Percentiles rank a stretch among this genome's conserved stretches.
These are phyloP conservation scores for Troides aeacus DNA, from an alignment of 2,888 invertebrate genomes.

Conservation along the genomic window DNA sequence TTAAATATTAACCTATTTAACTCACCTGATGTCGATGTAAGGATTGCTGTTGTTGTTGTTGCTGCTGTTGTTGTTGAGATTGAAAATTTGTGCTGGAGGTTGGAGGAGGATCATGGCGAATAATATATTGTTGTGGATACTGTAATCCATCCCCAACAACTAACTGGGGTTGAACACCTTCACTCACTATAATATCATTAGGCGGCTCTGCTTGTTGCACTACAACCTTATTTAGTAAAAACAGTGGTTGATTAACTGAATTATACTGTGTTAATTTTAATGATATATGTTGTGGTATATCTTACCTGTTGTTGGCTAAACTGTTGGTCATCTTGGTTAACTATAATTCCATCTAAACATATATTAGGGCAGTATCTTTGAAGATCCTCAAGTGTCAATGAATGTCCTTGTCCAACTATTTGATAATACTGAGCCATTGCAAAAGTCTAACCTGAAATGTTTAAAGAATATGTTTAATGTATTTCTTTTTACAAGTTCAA, in stretches of 20 bases:
- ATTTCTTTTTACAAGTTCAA: not conserved
- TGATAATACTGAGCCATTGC: constrained; percentile 87
- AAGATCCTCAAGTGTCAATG: constrained; percentile 79
- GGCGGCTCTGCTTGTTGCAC: constrained; percentile 77
- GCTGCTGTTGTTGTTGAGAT: constrained; percentile 52
- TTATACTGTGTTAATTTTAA: constrained; percentile 1
- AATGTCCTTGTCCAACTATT: constrained; percentile 81
- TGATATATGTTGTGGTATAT: not conserved
- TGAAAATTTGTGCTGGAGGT: constrained; percentile 62
- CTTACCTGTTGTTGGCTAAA: constrained; percentile 73
- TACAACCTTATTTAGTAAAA: constrained; percentile 59
- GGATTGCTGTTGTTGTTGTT: constrained; percentile 46
- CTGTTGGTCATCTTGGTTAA: constrained; percentile 75
- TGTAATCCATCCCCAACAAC: constrained; percentile 72
- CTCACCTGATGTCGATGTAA: constrained; percentile 63
- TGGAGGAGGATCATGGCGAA: constrained; percentile 65
- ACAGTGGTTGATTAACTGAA: constrained; percentile 21
- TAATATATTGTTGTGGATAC: constrained; percentile 74
- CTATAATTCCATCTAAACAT: constrained; percentile 75
- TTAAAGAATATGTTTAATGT: not conserved
- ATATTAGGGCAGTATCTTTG: constrained; percentile 83
- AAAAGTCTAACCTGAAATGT: constrained; percentile 58
- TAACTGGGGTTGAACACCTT: constrained; percentile 66
- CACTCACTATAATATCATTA: constrained; percentile 79
- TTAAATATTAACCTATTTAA: constrained; percentile 8